phyloP scores from a whole-genome alignment of 2,113 vertebrate species.

The Cercopithecus mona region DNA sequence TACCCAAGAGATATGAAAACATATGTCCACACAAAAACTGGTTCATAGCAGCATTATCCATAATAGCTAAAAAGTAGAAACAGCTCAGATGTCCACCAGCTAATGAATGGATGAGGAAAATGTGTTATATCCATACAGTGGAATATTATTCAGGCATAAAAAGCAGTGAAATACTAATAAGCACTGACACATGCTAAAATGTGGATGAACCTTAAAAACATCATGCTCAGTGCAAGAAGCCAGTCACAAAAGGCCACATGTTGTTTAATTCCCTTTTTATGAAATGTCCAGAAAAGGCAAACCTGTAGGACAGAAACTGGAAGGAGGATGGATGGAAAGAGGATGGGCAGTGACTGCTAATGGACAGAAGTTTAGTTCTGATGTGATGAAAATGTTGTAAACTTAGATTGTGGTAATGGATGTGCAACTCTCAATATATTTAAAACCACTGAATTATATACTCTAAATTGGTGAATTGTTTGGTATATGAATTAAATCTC shows the following conservation, averaged over 20 bases:
- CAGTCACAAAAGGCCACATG: background rate
- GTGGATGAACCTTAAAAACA: background rate
- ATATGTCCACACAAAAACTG: background rate
- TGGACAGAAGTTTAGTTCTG: too few relatives aligned
- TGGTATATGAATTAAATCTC: background rate
- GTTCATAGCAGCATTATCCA: background rate
- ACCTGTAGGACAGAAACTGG: background rate
- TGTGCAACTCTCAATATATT: background rate
- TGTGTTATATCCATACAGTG: background rate
- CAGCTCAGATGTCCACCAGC: background rate
- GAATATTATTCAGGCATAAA: too few relatives aligned
- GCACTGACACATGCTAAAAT: fast-evolving
- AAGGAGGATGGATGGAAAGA: background rate
- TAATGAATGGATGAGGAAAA: background rate
- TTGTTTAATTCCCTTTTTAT: background rate
- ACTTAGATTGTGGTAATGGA: background rate
- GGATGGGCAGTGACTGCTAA: background rate
- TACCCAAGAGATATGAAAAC: background rate
- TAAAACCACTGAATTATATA: background rate
- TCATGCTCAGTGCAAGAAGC: background rate
- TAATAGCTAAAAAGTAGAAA: background rate
- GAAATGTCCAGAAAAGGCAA: background rate
- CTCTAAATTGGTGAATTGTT: background rate
- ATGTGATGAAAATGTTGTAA: background rate
- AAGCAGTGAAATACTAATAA: background rate